Evolutionary conservation across 2,797 vertebrate genomes (phyloP), one percentile per base, ranked within the genome.

Genomic region (Manis pentadactyla): DNA sequence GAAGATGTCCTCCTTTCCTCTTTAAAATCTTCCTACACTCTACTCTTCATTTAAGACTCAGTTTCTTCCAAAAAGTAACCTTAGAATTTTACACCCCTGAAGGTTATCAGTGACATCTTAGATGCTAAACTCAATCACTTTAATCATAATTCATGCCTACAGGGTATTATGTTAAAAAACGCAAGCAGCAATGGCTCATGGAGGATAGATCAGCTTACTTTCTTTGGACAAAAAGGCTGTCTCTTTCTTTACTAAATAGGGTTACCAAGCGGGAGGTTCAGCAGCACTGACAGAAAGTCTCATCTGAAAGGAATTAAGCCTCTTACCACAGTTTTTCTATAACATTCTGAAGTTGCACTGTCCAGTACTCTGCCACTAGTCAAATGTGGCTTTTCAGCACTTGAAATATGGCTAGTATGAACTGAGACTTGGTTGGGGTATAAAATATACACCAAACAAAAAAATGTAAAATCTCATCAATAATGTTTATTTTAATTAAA

Each of bases 31-130:
- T 81, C 81, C 77, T 31, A 68, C 6, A 86, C 88, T 82, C 23
- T 71, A 85, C 27, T 4, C 46, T 81, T 68, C 61, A 71, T 55
- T 42, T 4, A 78, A 63, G 55, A 83, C 6, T 0, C 2, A 53
- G 9, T 55, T 61, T 96, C n/a, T 85, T 94, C n/a, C 57, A 57
- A 92, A 95, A 92, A 64, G 59, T 87, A 11, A 79, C 14, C 11
- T 39, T 87, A 49, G 21, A 90, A 77, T 79, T 77, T 46, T 79
- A 77, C 0, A 74, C 1, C 49, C 39, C 19, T 83, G 25, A 86
- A 53, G 11, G 63, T 79, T 55, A 90, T 63, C 42, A n/a, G 25
- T 74, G 31, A 94, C 21, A 68, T 39, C 13, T 63, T 4, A 74
- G 51, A 57, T 51, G 25, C n/a, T 57, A 95, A 82, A 85, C 10